A percentile compares a stretch with the other conserved stretches of the same genome.
These are phyloP conservation scores for Neostethus bicornis DNA, from an alignment of 2,797 vertebrate genomes.

Conservation along the genomic window DNA sequence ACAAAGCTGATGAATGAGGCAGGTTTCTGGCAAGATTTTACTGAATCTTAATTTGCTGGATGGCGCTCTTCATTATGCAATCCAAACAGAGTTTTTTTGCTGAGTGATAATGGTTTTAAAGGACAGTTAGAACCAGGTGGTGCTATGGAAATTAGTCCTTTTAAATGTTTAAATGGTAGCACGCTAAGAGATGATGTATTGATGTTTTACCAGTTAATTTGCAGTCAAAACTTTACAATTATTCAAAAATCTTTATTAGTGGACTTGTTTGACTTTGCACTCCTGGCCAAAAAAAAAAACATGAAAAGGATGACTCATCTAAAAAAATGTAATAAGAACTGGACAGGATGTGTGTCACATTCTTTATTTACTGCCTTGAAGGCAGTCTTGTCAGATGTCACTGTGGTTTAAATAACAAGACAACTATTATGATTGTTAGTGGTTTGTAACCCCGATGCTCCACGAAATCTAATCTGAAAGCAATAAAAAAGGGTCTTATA, in stretches of 20 bases:
- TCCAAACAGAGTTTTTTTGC: background rate
- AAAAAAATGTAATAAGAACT: too few species aligned
- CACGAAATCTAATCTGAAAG: constrained; percentile 28
- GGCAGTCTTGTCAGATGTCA: constrained; percentile 50
- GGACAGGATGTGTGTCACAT: constrained; percentile 48
- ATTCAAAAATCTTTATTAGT: background rate
- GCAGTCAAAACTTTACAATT: background rate
- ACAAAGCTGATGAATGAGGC: constrained; percentile 24
- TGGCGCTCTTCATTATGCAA: constrained; percentile 30
- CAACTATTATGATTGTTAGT: constrained; percentile 27
- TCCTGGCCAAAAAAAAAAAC: too few species aligned
- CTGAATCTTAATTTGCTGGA: constrained; percentile 34
- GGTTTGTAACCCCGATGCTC: constrained; percentile 27
- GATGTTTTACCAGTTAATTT: background rate
- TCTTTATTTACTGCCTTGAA: constrained; percentile 40
- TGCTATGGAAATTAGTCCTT: background rate
- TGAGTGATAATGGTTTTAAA: constrained; percentile 16
- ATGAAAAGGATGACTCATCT: too few species aligned
- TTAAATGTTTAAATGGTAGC: constrained; percentile 1
- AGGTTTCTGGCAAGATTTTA: constrained; percentile 32
- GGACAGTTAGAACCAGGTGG: background rate
- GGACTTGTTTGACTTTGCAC: background rate
- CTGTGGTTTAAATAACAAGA: constrained; percentile 55
- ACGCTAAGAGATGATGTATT: background rate
- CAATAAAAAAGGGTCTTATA: constrained; percentile 24